Percentiles rank a stretch among this genome's conserved stretches.
phyloP scores from a whole-genome alignment of 1,140 invertebrate genomes.

The Temnothorax curvispinosus region DNA sequence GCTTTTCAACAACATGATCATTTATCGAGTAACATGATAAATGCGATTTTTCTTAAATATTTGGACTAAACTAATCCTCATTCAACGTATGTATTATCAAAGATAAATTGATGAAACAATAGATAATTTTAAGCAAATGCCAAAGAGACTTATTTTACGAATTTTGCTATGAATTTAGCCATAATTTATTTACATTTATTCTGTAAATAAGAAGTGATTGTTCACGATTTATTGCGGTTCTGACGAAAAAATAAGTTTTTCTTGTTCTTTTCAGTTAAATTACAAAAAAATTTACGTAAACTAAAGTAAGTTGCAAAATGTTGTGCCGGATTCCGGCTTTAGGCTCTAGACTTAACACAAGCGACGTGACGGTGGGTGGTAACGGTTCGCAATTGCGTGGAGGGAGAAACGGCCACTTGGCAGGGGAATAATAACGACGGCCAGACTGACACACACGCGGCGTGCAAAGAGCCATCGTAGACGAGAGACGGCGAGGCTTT shows the following conservation, averaged over 20 bases:
- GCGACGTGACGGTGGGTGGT: constrained; percentile 49
- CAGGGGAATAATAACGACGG: constrained; percentile 74
- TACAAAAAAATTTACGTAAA: not conserved
- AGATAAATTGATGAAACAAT: not conserved
- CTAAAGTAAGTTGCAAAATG: not conserved
- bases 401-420: constrained; percentile 66
- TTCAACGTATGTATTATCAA: not conserved
- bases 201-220: not conserved
- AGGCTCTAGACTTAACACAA: constrained; percentile 5
- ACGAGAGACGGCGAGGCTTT: constrained; percentile 78
- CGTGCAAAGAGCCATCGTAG: constrained; percentile 60
- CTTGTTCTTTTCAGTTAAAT: not conserved
- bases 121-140: not conserved
- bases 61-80: not conserved
- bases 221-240: not conserved
- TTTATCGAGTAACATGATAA: not conserved
- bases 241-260: not conserved
- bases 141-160: not conserved
- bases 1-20: not conserved
- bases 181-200: not conserved
- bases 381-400: constrained; percentile 30
- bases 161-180: not conserved
- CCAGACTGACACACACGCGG: constrained; percentile 55
- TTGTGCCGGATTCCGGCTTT: not conserved
- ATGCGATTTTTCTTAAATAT: not conserved